Base-by-base conservation (phyloP, 2,888 invertebrate species). In the Nemotelus pantherinus region DNA sequence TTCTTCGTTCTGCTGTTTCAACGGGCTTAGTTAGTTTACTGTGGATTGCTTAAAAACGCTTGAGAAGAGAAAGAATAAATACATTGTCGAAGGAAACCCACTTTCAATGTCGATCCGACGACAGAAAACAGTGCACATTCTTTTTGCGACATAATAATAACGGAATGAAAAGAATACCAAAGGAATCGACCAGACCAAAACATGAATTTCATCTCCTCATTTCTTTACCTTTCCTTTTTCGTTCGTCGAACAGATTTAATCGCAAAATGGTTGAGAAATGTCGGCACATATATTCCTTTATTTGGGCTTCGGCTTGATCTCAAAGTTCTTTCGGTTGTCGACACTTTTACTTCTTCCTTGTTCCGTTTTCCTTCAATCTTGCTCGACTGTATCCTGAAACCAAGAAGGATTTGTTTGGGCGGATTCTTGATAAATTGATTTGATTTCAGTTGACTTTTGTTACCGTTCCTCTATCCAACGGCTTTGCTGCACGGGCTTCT, bases 361-460 rank as follows among this genome's bases (percentile, higher is more conserved):
- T 45, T 7, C 7, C 47, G 41, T 41, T 60, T 25, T 10, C 55
- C 58, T 1, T 25, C 25, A 25, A 25, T 25, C 25, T 25, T 25
- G 25, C 25, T 25, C 45, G 25, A 60, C 58, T 50, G 74, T 58
- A 70, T 39, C 70, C 41, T 41, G 43, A 55, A 43, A 5, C 53
- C 70, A 55, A 70, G 47, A 9, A 74, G 74, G 74, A 74, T 74
- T 74, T 74, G 74, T 74, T 74, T 74, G 74, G 74, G 60, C 48
- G 74, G 63, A 25, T 44, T 60, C 63, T 74, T 74, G 74, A 74
- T 74, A 74, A 74, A 74, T 74, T 74, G 74, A 74, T 74, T 74
- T 74, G 74, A 74, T 74, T 74, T 63, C 74, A 74, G 43, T 74
- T 74, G 74, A 60, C 74, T 74, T 74, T 74, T 74, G 74, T 74